phyloP scores from a whole-genome alignment of 2,113 vertebrate genomes.

The Mohoua ochrocephala region DNA sequence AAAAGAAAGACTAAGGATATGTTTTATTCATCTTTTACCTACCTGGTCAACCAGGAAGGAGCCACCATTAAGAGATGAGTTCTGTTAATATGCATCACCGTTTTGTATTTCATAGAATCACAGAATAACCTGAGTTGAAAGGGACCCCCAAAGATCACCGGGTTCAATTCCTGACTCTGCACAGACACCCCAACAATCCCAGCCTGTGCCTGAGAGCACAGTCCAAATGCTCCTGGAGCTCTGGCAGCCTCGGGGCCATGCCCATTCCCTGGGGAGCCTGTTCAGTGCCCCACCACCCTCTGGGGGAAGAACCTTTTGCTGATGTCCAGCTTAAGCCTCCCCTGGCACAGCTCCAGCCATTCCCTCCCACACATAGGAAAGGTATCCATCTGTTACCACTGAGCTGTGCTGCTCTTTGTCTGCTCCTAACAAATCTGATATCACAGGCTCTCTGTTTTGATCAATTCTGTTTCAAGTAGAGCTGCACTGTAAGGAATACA shows the following conservation, averaged over 20 bases:
- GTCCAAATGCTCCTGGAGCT: rapidly evolving
- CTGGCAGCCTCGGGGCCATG: rapidly evolving
- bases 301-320: not conserved
- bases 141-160: rapidly evolving
- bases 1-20: not conserved
- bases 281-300: not conserved
- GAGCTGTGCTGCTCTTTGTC: not conserved
- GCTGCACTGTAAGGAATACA: not conserved
- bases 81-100: not conserved
- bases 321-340: rapidly evolving
- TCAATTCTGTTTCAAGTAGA: not conserved
- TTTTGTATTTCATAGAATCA: not conserved
- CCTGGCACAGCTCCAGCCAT: not conserved
- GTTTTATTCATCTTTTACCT: not conserved
- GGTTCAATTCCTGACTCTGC: not conserved
- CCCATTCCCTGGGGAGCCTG: not conserved
- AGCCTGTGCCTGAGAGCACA: rapidly evolving
- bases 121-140: not conserved
- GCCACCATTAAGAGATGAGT: not conserved
- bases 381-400: not conserved
- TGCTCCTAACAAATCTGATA: not conserved
- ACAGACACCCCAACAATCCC: no score
- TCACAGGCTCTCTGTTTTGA: not conserved
- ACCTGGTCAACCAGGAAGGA: not conserved
- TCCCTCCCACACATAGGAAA: not conserved